phyloP scores from a whole-genome alignment of 2,888 invertebrate genomes.

The Aphodius sticticus region DNA sequence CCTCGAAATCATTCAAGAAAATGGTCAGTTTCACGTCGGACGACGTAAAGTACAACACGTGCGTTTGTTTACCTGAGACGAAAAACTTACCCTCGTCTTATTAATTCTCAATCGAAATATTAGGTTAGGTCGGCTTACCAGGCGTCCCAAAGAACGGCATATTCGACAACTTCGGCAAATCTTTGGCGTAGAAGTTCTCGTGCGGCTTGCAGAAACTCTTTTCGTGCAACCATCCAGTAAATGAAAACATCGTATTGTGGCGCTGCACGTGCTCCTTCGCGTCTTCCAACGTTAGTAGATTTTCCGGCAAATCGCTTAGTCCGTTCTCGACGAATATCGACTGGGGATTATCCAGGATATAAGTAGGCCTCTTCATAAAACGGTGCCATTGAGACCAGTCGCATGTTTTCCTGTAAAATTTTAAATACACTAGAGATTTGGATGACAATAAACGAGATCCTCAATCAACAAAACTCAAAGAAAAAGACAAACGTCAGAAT shows the following conservation, averaged over 20 bases:
- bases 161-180: not conserved
- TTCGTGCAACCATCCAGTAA: not conserved
- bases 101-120: not conserved
- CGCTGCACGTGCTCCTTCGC: not conserved
- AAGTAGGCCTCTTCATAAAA: not conserved
- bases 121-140: not conserved
- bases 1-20: slow-evolving; percentile 44
- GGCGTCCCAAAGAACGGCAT: not conserved
- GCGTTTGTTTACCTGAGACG: not conserved
- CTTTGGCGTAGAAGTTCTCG: not conserved
- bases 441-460: not conserved
- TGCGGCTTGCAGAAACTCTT: not conserved
- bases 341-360: not conserved
- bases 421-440: not conserved
- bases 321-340: not conserved
- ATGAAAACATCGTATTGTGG: not conserved
- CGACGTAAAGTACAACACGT: not conserved
- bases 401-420: not conserved
- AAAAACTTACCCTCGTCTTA: not conserved
- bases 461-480: not conserved
- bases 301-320: not conserved
- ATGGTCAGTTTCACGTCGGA: slow-evolving; percentile 35
- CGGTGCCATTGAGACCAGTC: not conserved
- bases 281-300: not conserved
- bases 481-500: too few species aligned